Percentiles rank a stretch among this genome's conserved stretches.
Evolutionary conservation across 92 coral and sea anemone species (phyloP).

Genomic region (Epizoanthus stellaris): DNA sequence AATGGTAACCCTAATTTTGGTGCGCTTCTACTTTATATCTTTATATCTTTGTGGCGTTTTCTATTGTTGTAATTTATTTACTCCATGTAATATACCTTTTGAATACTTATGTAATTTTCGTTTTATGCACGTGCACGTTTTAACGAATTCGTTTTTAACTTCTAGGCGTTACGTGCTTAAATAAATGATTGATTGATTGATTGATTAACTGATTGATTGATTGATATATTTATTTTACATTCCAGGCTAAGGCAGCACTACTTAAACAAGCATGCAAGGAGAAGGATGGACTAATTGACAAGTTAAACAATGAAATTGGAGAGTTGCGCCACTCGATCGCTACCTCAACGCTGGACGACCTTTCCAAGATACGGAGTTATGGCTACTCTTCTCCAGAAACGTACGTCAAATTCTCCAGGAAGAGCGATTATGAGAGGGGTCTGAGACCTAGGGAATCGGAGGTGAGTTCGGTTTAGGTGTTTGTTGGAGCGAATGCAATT

Average conservation of each 20-base stretch:
- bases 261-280: conserved; percentile 95
- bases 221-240: background rate
- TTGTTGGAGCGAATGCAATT: background rate
- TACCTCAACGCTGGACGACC: conserved; percentile 89
- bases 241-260: conserved; percentile 87
- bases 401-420: conserved; percentile 73
- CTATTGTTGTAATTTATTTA: no score
- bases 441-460: conserved; percentile 17
- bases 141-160: no score
- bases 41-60: no score
- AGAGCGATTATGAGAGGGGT: conserved; percentile 51
- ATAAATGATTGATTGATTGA: background rate
- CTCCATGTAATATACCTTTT: no score
- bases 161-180: no score
- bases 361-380: conserved; percentile 82
- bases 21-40: no score
- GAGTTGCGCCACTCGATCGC: conserved; percentile 95
- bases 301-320: conserved; percentile 82
- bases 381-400: conserved; percentile 84
- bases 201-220: background rate
- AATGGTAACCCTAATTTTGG: no score
- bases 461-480: background rate
- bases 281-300: conserved; percentile 88
- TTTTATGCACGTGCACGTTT: no score
- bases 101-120: no score